Conservation (phyloP, 2,113 vertebrate genomes). For the Macheiramphus alcinus region DNA sequence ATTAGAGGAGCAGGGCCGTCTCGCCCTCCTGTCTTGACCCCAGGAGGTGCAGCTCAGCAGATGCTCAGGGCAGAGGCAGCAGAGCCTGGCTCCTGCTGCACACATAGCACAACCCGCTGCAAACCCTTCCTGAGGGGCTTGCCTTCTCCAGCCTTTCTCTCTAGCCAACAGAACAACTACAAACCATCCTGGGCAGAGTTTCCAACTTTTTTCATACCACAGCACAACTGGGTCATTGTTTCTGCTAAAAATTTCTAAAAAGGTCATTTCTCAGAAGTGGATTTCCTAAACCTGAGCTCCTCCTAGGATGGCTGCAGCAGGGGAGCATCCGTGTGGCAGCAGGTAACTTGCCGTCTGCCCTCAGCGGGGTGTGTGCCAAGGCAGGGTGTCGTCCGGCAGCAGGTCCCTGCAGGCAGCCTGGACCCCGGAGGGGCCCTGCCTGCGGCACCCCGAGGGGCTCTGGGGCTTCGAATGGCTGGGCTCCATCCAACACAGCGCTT, state of each 20-base stretch:
- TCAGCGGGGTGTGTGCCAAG: not conserved
- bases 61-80: not conserved
- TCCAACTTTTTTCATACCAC: not conserved
- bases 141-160: not conserved
- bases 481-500: not conserved
- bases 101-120: not conserved
- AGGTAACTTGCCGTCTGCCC: not conserved
- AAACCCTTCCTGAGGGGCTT: not conserved
- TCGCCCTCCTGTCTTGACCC: not conserved
- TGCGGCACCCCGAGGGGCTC: rapidly evolving
- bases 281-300: not conserved
- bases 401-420: not conserved
- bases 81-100: not conserved
- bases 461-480: not conserved
- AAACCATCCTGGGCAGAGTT: rapidly evolving
- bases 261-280: not conserved
- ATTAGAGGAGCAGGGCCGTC: not conserved
- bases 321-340: rapidly evolving
- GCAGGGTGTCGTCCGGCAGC: rapidly evolving
- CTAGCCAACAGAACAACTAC: not conserved
- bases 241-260: not conserved
- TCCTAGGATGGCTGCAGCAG: not conserved
- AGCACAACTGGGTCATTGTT: not conserved
- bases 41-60: not conserved
- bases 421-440: rapidly evolving